Percentiles rank a stretch among this genome's conserved stretches.
These are phyloP conservation scores for Callospermophilus lateralis DNA, from an alignment of 2,113 vertebrate genomes.

Conservation along the genomic window DNA sequence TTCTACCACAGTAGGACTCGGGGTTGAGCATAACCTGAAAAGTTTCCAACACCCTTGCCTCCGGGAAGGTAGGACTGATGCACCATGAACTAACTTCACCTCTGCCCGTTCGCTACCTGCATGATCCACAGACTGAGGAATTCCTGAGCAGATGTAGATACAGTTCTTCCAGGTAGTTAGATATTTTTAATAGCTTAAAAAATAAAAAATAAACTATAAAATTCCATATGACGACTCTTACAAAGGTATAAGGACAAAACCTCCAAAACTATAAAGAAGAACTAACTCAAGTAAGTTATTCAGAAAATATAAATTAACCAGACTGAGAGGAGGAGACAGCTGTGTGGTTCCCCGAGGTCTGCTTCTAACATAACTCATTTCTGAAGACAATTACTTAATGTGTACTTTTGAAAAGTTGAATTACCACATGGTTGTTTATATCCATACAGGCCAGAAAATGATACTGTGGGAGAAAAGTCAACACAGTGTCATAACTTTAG, in stretches of 20 bases:
- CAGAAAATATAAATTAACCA: conserved; percentile 31
- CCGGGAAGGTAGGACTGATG: neutral
- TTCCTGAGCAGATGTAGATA: neutral
- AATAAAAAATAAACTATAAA: neutral
- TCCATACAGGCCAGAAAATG: neutral
- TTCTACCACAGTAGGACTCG: no score
- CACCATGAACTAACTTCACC: neutral
- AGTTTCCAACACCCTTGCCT: neutral
- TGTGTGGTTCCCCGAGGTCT: neutral
- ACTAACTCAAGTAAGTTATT: neutral
- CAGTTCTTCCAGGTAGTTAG: neutral
- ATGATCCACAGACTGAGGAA: neutral
- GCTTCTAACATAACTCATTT: neutral
- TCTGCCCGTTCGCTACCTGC: neutral
- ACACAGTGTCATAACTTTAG: neutral
- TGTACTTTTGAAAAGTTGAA: neutral
- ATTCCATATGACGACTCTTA: neutral
- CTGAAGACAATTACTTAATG: conserved; percentile 13
- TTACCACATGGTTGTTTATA: neutral
- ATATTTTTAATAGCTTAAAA: neutral
- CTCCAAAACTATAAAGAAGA: neutral
- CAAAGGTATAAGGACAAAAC: neutral
- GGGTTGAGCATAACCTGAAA: neutral
- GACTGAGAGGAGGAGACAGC: neutral
- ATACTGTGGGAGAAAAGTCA: neutral